A percentile compares a stretch with the other conserved stretches of the same genome.
Evolutionary conservation across 2,888 invertebrate genomes (phyloP).

Genomic region (Drosophila mercatorum): DNA sequence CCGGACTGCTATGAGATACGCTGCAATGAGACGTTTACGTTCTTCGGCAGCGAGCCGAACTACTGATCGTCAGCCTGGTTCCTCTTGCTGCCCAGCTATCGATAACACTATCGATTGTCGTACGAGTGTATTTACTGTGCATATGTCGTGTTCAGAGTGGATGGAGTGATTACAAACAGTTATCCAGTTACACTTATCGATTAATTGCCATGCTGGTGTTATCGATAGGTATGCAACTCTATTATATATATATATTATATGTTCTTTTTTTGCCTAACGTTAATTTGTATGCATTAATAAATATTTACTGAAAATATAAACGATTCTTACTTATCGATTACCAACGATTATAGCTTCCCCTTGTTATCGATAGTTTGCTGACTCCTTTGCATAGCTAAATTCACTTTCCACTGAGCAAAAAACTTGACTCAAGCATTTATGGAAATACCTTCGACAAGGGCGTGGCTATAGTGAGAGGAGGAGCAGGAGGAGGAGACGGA

Average conservation of each 20-base stretch:
- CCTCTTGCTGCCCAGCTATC: constrained; percentile 13
- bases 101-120: constrained; percentile 12
- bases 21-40: constrained; percentile 83
- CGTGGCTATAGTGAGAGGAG: background rate
- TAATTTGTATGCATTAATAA: constrained; percentile 28
- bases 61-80: constrained; percentile 18
- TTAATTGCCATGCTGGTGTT: constrained; percentile 1
- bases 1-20: constrained; percentile 82
- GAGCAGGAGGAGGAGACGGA: background rate
- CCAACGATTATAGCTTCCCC: too few species aligned
- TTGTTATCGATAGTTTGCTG: background rate
- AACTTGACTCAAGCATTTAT: constrained; percentile 27
- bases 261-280: constrained; percentile 10
- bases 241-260: constrained; percentile 9
- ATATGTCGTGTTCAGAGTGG: background rate
- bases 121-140: background rate
- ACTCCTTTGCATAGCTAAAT: constrained; percentile 4
- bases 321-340: background rate
- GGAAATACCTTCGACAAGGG: constrained; percentile 4
- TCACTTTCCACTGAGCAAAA: constrained; percentile 7
- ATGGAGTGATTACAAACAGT: background rate
- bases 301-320: constrained; percentile 23
- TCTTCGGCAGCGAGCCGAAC: constrained; percentile 65
- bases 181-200: constrained; percentile 5
- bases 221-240: constrained; percentile 18